Base-by-base conservation (phyloP, 2,797 vertebrate genomes). In the Thaleichthys pacificus region DNA sequence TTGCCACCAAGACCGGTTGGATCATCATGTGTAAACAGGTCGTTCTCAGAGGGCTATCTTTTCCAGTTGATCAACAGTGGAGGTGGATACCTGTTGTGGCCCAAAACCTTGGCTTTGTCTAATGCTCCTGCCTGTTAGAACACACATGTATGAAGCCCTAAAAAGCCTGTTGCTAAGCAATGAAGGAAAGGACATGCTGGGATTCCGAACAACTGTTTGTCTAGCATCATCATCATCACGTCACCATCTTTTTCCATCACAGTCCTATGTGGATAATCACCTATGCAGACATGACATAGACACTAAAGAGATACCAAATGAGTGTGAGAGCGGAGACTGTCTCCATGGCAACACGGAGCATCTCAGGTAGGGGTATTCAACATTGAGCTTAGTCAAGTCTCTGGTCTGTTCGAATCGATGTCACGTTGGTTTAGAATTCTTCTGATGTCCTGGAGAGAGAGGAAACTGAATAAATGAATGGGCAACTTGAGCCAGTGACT, bases 91-190 rank as follows among this genome's bases (percentile, higher is more conserved):
- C 77, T 86, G 75, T 72, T 80, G 74, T 78, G 74, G 47, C 57
- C 73, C 75, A 47, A 70, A 63, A 71, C 76, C 5, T 3, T 73
- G 72, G 82, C 85, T 85, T 74, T 82, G 71, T 79, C 80, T 67
- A 47, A 65, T 73, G 81, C 77, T 77, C 80, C 77, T 56, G 22
- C 58, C 47, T 47, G 47, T 68, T 49, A 42, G n/a, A 19, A 64
- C 1, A 57, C 78, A 78, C 81, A 76, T 77, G 81, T 77, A 81
- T 76, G 54, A 80, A 82, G 62, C 76, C 17, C 7, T 12, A 12
- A 12, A 54, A 6, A 3, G 82, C 78, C 86, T 86, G 87, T 90
- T 89, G 86, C 86, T 91, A 86, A 83, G 89, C 77, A n/a, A 85
- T 84, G 67, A 77, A 71, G 71, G 75, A 66, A 47, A 80, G 76